These are phyloP conservation scores for Lepus timidus DNA, from an alignment of 2,113 vertebrate genomes.

Conservation along the genomic window DNA sequence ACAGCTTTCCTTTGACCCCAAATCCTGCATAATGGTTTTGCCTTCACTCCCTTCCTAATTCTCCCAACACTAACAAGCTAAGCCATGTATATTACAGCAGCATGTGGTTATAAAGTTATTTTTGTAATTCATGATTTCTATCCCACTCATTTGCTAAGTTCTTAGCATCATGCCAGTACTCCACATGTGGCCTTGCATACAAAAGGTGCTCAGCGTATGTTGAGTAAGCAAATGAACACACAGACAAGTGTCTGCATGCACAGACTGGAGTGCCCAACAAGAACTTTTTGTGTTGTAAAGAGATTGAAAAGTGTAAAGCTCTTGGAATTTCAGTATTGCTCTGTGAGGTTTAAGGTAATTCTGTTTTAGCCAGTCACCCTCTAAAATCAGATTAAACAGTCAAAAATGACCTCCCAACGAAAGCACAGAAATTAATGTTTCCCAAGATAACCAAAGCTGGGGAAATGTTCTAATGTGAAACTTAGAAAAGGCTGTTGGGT, in stretches of 20 bases:
- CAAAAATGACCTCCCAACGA: background rate
- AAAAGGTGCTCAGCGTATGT: background rate
- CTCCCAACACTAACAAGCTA: background rate
- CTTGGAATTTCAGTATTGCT: background rate
- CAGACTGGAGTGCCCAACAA: background rate
- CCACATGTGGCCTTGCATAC: background rate
- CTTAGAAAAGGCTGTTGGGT: background rate
- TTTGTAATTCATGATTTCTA: background rate
- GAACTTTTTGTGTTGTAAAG: background rate
- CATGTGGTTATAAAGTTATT: background rate
- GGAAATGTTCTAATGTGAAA: background rate
- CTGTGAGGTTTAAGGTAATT: background rate
- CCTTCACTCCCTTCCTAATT: background rate
- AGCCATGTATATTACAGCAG: background rate
- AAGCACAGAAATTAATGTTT: background rate
- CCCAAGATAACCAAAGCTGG: background rate
- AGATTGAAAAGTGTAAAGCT: background rate
- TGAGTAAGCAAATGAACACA: background rate
- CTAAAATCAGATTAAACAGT: background rate
- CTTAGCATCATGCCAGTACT: background rate
- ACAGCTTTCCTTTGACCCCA: background rate
- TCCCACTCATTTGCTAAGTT: background rate
- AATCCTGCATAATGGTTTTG: background rate
- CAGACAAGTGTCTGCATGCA: background rate
- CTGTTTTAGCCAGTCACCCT: background rate